Base-by-base conservation (phyloP, 1,140 invertebrate species). In the Drosophila arizonae region DNA sequence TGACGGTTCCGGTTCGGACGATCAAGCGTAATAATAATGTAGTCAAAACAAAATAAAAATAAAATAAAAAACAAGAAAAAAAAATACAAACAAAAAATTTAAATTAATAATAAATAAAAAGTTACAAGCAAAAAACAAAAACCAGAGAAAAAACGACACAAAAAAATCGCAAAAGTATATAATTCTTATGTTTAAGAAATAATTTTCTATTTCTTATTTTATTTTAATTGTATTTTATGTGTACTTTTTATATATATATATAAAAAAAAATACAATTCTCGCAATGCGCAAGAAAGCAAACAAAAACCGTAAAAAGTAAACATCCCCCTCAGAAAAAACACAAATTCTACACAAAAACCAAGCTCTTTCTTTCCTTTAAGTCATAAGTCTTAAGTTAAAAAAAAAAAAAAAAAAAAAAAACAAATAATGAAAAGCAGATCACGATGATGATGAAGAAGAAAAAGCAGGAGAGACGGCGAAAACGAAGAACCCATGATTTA, bases 21-120 rank as follows among this genome's bases (percentile, higher is more conserved):
- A 91, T 81, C 87, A 91, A 75, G 90, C 90, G 90, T 91, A 91
- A 91, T 91, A 90, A 91, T 90, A 84, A 88, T 90, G 90, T 91
- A 91, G 90, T 91, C 90, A 91, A 91, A 91, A 81, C 77, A 76
- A 76, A 81, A 88, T 75, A 70, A 76, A 87, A 72, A 89, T 71
- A 81, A 62, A 77, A 81, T 60, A 72, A 24, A 65, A 65, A 72
- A 60, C 60, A 5, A 33, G 60, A 30, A 78, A 72, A 78, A 72
- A 82, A 77, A 82, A 68, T 67, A 65, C 67, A 77, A 81, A 87
- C 82, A 79, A 86, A 79, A 79, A 87, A 90, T 74, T 82, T 87
- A 90, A 90, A 89, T 89, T 90, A 90, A 90, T 88, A 88, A 81
- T 79, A 79, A 88, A 85, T 85, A 84, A 81, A 71, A 90, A 84